Evolutionary conservation across 2,888 invertebrate genomes (phyloP).

Genomic region (Apamea epomidion): DNA sequence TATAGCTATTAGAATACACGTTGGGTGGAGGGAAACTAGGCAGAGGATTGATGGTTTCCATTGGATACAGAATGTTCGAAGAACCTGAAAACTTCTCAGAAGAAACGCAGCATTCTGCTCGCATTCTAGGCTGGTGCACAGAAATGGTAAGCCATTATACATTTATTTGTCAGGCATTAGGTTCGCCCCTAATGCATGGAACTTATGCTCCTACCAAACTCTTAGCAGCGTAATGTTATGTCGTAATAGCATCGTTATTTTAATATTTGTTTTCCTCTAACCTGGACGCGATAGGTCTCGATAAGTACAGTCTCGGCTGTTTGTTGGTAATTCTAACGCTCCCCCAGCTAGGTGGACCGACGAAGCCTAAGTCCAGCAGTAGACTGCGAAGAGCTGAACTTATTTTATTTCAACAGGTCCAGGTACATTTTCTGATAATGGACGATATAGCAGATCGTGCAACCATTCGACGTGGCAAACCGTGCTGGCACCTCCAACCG

Average conservation of each 20-base stretch:
- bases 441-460: constrained; percentile 39
- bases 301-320: neutral
- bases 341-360: neutral
- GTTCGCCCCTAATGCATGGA: neutral
- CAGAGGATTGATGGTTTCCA: constrained; percentile 39
- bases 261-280: neutral
- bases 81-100: constrained; percentile 36
- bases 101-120: constrained; percentile 45
- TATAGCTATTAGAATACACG: constrained; percentile 48
- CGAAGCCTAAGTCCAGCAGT: neutral
- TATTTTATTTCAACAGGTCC: constrained; percentile 18
- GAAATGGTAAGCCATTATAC: constrained; percentile 50
- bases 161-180: neutral
- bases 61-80: constrained; percentile 51
- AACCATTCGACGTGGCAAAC: constrained; percentile 37
- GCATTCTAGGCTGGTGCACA: constrained; percentile 54
- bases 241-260: neutral
- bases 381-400: neutral
- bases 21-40: constrained; percentile 33
- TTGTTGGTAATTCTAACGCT: neutral
- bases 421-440: constrained; percentile 14
- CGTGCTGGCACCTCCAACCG: constrained; percentile 36
- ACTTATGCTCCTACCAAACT: neutral
- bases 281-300: neutral
- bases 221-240: neutral